Base-by-base conservation (phyloP, 1,140 invertebrate species). In the Drosophila ogumai region DNA sequence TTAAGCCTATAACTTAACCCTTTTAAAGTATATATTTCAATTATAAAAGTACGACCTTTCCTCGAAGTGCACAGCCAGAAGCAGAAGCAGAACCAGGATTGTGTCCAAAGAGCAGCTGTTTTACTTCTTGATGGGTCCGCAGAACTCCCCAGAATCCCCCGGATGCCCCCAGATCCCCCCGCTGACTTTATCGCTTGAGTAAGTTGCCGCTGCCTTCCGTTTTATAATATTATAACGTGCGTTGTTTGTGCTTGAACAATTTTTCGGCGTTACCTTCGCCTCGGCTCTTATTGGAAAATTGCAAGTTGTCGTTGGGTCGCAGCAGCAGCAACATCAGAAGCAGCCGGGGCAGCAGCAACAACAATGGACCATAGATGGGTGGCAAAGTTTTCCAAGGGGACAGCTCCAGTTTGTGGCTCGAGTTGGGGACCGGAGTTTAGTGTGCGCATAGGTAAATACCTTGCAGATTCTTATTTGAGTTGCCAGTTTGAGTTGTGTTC, bases 191-290 rank as follows among this genome's bases (percentile, higher is more conserved):
- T 87, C 84, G 84, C 76, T 87, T 90, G 72, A 84, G 84, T 88
- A 87, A 78, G 84, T 84, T 88, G 84, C 69, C 76, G 71, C 67
- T 87, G 84, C 84, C 71, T 87, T 81, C 80, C 84, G 72, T 80
- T 87, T 87, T 87, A 87, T 87, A 87, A 87, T 88, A 87, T 87
- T 88, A 87, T 87, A 87, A 87, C 84, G 84, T 87, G 84, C 84
- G 84, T 87, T 87, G 84, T 88, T 87, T 87, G 80, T 87, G 84
- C 84, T 87, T 87, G 85, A 87, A 80, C 84, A 87, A 90, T 87
- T 87, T 87, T 87, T 90, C 76, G 84, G 84, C 61, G 84, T 78
- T 90, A 88, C 84, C 84, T 86, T 86, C 72, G 77, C 77, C 73
- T 82, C 65, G 72, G 52, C 69, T 82, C 84, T 80, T 87, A 88